These are phyloP conservation scores for Leptodactylus fallax DNA, from an alignment of 2,797 vertebrate species.

Conservation along the genomic window DNA sequence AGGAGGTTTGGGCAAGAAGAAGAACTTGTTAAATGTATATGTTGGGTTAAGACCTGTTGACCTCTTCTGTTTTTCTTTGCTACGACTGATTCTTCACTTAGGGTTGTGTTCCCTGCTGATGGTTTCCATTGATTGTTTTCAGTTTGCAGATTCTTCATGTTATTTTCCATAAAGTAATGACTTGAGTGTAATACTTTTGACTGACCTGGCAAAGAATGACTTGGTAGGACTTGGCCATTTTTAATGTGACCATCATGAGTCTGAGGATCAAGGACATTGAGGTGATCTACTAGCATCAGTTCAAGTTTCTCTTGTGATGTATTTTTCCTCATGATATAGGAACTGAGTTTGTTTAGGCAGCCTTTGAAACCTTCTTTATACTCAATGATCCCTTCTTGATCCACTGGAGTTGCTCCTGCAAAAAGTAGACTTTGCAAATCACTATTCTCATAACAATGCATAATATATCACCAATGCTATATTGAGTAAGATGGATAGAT, in stretches of 20 bases:
- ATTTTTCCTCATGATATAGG: neutral
- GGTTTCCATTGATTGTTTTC: neutral
- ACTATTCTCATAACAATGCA: neutral
- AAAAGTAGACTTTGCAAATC: no score
- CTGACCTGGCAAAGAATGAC: neutral
- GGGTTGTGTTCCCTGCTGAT: neutral
- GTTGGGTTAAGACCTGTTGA: neutral
- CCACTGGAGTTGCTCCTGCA: neutral
- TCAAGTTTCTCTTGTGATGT: neutral
- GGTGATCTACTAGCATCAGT: neutral
- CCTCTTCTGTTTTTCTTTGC: neutral
- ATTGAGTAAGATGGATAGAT: no score
- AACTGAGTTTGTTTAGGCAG: neutral
- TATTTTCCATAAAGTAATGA: neutral
- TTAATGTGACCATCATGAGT: neutral
- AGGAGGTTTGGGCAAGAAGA: neutral
- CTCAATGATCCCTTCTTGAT: neutral
- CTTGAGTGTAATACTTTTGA: neutral
- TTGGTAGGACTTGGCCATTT: neutral
- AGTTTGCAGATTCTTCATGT: neutral
- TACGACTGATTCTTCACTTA: neutral
- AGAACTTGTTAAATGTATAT: neutral
- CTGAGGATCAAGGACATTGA: neutral
- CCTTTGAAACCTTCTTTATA: constrained; percentile 28
- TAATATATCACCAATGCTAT: neutral